Evolutionary conservation across 1,140 invertebrate genomes (phyloP).

Genomic region (Rhynchophorus ferrugineus): DNA sequence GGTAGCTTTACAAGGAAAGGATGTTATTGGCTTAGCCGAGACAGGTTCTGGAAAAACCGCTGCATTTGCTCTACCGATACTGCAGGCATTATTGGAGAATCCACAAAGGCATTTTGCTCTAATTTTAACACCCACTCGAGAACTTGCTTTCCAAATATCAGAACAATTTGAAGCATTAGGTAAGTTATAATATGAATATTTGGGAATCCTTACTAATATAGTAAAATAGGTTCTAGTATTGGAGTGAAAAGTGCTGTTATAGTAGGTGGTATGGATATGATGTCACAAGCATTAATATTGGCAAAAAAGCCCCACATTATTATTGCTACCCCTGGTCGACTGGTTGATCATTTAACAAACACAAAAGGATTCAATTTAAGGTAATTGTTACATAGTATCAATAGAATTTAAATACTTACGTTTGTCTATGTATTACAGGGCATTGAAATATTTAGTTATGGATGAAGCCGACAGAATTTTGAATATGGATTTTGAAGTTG

Average conservation of each 20-base stretch:
- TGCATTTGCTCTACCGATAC: constrained; percentile 92
- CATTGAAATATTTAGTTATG: constrained; percentile 89
- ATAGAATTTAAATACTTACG: background rate
- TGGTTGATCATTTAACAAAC: constrained; percentile 87
- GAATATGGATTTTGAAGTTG: constrained; percentile 94
- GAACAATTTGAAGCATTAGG: constrained; percentile 93
- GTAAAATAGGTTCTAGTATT: constrained; percentile 57
- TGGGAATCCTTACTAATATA: background rate
- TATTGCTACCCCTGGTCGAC: constrained; percentile 84
- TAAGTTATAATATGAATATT: constrained; percentile 38
- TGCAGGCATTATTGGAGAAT: constrained; percentile 82
- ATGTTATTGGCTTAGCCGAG: constrained; percentile 94
- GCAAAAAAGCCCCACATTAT: constrained; percentile 95
- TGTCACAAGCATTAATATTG: constrained; percentile 79
- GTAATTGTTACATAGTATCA: constrained; percentile 4
- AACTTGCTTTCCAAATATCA: constrained; percentile 93
- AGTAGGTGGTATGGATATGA: constrained; percentile 98
- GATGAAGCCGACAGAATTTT: constrained; percentile 94
- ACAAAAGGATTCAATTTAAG: constrained; percentile 90
- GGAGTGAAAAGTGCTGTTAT: constrained; percentile 93
- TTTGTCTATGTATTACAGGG: constrained; percentile 25
- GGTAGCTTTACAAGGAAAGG: constrained; percentile 81
- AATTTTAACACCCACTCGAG: constrained; percentile 91
- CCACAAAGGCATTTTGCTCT: constrained; percentile 92
- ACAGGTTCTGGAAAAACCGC: constrained; percentile 98